phyloP scores from a whole-genome alignment of 2,888 invertebrate species.

The Habrosyne pyritoides region DNA sequence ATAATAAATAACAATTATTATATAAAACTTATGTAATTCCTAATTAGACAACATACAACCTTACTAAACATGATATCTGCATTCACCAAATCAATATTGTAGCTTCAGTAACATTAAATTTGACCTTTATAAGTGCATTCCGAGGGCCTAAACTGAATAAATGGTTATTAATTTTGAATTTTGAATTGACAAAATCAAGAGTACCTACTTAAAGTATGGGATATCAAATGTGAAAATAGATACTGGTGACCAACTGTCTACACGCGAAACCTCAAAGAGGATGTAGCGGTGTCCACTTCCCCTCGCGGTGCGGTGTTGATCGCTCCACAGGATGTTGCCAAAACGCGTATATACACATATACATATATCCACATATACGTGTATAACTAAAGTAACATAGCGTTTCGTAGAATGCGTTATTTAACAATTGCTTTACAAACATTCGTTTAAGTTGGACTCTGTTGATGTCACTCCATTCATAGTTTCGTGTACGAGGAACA shows the following conservation, averaged over 20 bases:
- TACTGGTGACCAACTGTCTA: conserved; percentile 19
- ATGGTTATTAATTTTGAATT: too few species aligned
- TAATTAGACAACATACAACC: too few species aligned
- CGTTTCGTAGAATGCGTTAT: conserved; percentile 54
- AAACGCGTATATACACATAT: conserved; percentile 69
- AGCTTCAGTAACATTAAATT: too few species aligned
- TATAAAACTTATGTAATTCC: too few species aligned
- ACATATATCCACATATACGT: too few species aligned
- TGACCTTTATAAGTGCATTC: too few species aligned
- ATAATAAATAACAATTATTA: too few species aligned
- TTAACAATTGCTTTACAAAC: conserved; percentile 52
- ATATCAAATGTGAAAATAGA: conserved; percentile 28
- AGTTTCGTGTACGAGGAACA: not conserved
- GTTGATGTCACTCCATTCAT: conserved; percentile 10
- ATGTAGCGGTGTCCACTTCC: conserved; percentile 82
- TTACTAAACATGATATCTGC: too few species aligned
- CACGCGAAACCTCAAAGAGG: conserved; percentile 48
- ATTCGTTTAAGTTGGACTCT: conserved; percentile 11
- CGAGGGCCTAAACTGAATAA: too few species aligned
- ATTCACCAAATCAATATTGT: too few species aligned
- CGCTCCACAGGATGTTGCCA: conserved; percentile 77
- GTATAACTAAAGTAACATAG: conserved; percentile 50
- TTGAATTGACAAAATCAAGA: too few species aligned
- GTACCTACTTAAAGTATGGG: too few species aligned
- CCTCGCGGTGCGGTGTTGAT: conserved; percentile 54